Conservation (phyloP, 2,113 vertebrate genomes). For the Nycticryphes semicollaris region DNA sequence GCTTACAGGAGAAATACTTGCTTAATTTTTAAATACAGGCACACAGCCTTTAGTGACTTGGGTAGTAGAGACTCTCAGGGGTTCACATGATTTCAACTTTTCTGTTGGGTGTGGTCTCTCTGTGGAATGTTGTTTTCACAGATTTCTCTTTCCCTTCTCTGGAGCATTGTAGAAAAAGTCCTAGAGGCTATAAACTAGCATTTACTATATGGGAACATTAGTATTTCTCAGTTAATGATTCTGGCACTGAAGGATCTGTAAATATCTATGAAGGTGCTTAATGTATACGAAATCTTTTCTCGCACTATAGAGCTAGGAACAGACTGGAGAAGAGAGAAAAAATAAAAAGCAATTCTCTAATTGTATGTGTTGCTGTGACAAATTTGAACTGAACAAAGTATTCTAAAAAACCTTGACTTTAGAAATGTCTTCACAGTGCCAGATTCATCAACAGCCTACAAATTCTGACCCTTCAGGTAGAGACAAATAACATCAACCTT, state of each 20-base stretch:
- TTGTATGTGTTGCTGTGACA: not conserved
- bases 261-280: not conserved
- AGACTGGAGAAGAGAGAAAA: not conserved
- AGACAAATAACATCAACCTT: not conserved
- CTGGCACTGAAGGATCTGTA: not conserved
- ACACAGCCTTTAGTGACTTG: not conserved
- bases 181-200: not conserved
- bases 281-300: not conserved
- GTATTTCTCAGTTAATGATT: not conserved
- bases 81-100: not conserved
- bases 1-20: not conserved
- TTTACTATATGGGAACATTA: not conserved
- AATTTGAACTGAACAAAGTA: not conserved
- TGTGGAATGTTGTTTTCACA: not conserved
- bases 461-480: not conserved
- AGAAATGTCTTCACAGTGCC: not conserved
- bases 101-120: not conserved
- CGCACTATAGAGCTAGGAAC: not conserved
- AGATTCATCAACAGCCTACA: not conserved
- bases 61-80: not conserved
- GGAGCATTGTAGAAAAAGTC: not conserved
- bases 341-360: not conserved
- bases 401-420: not conserved
- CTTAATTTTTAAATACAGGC: not conserved
- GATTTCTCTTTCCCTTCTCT: not conserved